These are phyloP conservation scores for Chaetodon auriga DNA, from an alignment of 2,113 vertebrate species.

Conservation along the genomic window DNA sequence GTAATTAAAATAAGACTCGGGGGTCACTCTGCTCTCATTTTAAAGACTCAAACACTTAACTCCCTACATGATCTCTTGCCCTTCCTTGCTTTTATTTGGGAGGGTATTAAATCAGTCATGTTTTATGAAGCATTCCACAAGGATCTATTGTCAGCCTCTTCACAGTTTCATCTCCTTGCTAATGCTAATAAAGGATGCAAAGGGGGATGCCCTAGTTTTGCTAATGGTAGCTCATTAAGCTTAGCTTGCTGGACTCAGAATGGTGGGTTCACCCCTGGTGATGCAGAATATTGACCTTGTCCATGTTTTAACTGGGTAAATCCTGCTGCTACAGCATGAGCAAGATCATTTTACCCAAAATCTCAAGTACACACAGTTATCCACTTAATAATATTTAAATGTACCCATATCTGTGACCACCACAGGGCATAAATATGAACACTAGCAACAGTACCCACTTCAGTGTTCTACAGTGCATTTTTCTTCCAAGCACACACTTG, in stretches of 20 bases:
- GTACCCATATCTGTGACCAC: not conserved
- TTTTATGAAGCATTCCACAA: conserved; percentile 63
- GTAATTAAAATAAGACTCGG: conserved; percentile 61
- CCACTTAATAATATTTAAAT: not conserved
- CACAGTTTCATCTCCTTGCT: conserved; percentile 59
- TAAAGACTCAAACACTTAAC: conserved; percentile 44
- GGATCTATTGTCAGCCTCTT: conserved; percentile 61
- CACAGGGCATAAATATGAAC: not conserved
- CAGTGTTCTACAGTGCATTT: not conserved
- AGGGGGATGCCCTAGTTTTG: conserved; percentile 70
- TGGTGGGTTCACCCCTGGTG: conserved; percentile 41
- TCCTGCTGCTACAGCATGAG: conserved; percentile 8
- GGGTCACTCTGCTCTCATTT: conserved; percentile 43
- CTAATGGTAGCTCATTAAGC: conserved; percentile 61
- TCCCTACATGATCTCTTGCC: conserved; percentile 39
- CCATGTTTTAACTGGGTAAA: conserved; percentile 22
- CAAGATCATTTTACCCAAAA: conserved; percentile 15
- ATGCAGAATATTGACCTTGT: conserved; percentile 40
- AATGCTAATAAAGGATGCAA: conserved; percentile 70
- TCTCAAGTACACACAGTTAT: conserved; percentile 6
- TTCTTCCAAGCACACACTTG: not conserved
- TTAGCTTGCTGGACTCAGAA: conserved; percentile 61
- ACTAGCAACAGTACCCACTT: not conserved
- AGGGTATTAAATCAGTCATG: conserved; percentile 61
- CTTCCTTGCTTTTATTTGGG: conserved; percentile 63